Percentiles rank a stretch among this genome's conserved stretches.
phyloP scores from a whole-genome alignment of 2,113 vertebrate species.

The Archilochus colubris region DNA sequence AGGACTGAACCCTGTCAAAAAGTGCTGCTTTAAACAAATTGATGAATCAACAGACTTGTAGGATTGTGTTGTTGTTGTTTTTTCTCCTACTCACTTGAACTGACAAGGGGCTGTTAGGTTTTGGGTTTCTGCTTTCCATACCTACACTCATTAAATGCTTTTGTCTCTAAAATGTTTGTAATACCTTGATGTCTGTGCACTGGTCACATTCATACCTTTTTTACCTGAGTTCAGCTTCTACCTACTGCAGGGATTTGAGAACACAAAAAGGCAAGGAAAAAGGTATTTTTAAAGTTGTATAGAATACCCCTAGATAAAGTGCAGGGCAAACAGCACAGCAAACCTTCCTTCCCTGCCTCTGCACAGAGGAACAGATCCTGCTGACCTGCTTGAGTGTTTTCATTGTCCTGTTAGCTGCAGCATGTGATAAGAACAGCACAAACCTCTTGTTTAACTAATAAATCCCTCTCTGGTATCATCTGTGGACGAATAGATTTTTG shows the following conservation, averaged over 20 bases:
- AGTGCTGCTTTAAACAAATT: not conserved
- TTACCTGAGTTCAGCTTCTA: not conserved
- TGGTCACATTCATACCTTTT: not conserved
- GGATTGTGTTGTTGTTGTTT: not conserved
- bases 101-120: not conserved
- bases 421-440: not conserved
- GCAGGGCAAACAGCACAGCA: not conserved
- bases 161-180: not conserved
- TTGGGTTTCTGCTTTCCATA: conserved; percentile 3
- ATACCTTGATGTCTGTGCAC: conserved; percentile 1
- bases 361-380: not conserved
- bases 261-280: not conserved
- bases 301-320: not conserved
- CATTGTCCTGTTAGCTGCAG: not conserved
- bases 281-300: not conserved
- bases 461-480: not conserved
- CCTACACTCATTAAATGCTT: not conserved
- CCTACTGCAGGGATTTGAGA: not conserved
- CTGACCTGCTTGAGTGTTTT: not conserved
- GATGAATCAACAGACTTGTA: not conserved
- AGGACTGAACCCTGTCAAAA: not conserved
- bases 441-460: not conserved
- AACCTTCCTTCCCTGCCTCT: not conserved
- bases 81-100: not conserved
- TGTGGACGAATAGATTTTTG: not conserved